A percentile compares a stretch with the other conserved stretches of the same genome.
These are phyloP conservation scores for Cabera pusaria DNA, from an alignment of 2,888 invertebrate species.

Conservation along the genomic window DNA sequence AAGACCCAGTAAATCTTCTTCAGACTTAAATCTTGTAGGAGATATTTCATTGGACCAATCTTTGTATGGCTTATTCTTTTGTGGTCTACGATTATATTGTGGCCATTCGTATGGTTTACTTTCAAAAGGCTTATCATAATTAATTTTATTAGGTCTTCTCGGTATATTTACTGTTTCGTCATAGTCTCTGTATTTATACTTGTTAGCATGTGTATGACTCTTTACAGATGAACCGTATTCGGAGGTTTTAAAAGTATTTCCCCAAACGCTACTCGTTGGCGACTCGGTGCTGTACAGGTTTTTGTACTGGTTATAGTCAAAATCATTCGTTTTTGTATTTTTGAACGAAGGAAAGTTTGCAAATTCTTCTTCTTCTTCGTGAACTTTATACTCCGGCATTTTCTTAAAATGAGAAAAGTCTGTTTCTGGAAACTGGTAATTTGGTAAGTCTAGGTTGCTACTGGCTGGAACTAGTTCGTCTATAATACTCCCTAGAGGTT, in stretches of 20 bases:
- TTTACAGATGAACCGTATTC: conserved; percentile 51
- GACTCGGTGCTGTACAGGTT: conserved; percentile 52
- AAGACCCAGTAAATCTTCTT: conserved; percentile 71
- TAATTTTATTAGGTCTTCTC: conserved; percentile 54
- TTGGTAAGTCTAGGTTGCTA: conserved; percentile 59
- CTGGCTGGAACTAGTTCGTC: conserved; percentile 65
- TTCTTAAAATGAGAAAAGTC: conserved; percentile 59
- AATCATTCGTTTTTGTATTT: conserved; percentile 54
- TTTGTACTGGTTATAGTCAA: conserved; percentile 55
- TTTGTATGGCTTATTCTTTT: conserved; percentile 49
- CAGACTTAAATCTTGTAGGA: conserved; percentile 63
- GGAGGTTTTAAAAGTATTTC: conserved; percentile 56
- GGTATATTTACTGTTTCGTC: conserved; percentile 69
- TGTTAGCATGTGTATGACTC: conserved; percentile 49
- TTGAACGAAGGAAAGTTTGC: conserved; percentile 42
- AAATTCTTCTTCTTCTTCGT: conserved; percentile 51
- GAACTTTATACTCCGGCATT: conserved; percentile 47
- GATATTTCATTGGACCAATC: conserved; percentile 62
- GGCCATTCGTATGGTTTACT: conserved; percentile 53
- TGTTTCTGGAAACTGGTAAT: conserved; percentile 54
- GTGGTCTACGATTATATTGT: conserved; percentile 46
- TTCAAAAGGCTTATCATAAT: conserved; percentile 48
- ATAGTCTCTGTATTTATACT: conserved; percentile 45
- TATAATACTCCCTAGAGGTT: conserved; percentile 45
- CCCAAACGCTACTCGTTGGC: conserved; percentile 60